These are phyloP conservation scores for Synchiropus splendidus DNA, from an alignment of 2,113 vertebrate species.

Conservation along the genomic window DNA sequence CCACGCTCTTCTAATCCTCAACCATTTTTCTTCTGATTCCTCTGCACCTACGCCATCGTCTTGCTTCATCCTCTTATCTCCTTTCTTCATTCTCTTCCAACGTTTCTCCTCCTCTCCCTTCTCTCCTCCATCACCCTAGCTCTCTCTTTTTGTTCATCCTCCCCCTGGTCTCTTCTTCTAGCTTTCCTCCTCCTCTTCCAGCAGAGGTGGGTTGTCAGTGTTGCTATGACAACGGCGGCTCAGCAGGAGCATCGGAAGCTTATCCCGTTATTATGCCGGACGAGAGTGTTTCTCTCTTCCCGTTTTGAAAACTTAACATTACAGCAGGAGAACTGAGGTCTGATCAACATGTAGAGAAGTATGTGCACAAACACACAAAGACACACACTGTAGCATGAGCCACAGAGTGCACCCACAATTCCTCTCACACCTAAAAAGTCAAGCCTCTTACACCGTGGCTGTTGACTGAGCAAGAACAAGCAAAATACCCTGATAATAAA, in stretches of 20 bases:
- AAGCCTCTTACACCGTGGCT: too few relatives aligned
- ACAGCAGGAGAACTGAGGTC: too few relatives aligned
- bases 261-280: slow-evolving; percentile 48
- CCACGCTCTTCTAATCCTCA: background rate
- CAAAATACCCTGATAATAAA: slow-evolving; percentile 11
- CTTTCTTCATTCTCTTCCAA: background rate
- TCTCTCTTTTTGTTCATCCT: slow-evolving; percentile 12
- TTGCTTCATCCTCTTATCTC: background rate
- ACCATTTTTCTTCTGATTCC: slow-evolving; percentile 14
- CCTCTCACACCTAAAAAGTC: too few relatives aligned
- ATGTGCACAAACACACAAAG: too few relatives aligned
- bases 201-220: slow-evolving; percentile 50
- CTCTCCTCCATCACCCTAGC: slow-evolving; percentile 2
- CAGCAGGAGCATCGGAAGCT: slow-evolving; percentile 49
- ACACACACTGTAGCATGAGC: too few relatives aligned
- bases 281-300: slow-evolving; percentile 20
- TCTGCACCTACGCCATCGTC: slow-evolving; percentile 19
- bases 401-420: too few relatives aligned
- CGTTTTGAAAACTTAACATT: slow-evolving; percentile 27
- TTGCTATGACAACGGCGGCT: slow-evolving; percentile 36
- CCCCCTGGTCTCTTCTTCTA: slow-evolving; percentile 23
- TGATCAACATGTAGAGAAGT: slow-evolving; percentile 7
- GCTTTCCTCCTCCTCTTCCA: slow-evolving; percentile 20
- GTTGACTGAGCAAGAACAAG: too few relatives aligned
- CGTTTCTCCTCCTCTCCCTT: slow-evolving; percentile 5